Base-by-base conservation (phyloP, 2,797 vertebrate genomes). In the Ara ararauna region DNA sequence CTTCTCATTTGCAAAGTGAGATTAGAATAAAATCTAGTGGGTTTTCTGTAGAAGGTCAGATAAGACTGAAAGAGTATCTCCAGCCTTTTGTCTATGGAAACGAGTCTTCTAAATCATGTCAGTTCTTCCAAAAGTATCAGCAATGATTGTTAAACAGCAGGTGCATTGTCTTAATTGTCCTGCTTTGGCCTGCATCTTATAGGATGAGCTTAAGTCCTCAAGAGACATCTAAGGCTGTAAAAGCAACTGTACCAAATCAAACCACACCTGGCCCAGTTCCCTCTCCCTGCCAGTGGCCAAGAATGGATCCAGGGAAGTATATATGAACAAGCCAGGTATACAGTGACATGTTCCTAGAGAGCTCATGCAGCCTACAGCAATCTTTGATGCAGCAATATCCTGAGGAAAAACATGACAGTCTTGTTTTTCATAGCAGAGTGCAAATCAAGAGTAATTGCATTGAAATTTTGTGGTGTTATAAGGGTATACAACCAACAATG, bases 51-150 rank as follows among this genome's bases (percentile, higher is more conserved):
- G 65, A 77, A 93, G 78, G 85, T 74, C 72, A 90, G 68, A 89
- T 94, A 93, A 96, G 70, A 89, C 68, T 23, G 53, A 93, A 95
- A 81, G 30, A 89, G 53, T 65, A 80, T 82, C 77, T 94, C 75
- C 60, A 80, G 94, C 85, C 67, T 87, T 96, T 61, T 90, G 34
- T 10, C 27, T 83, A 45, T 44, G 50, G 38, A 93, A 95, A 87
- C 23, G 54, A 80, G 36, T 36, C 48, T 58, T 86, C 38, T 67
- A 67, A 88, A 79, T 65, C 21, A 0, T 79, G 54, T 53, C 58
- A 7, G 10, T 56, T 71, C 83, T 80, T 18, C 21, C n/a, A 85
- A 80, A 96, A 77, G 2, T 72, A n/a, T 53, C 64, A 82, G 19
- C 21, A 90, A 73, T 61, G 0, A 51, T 60, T 71, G 54, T 53